Evolutionary conservation across 2,888 invertebrate genomes (phyloP).

Genomic region (Tridacna crocea): DNA sequence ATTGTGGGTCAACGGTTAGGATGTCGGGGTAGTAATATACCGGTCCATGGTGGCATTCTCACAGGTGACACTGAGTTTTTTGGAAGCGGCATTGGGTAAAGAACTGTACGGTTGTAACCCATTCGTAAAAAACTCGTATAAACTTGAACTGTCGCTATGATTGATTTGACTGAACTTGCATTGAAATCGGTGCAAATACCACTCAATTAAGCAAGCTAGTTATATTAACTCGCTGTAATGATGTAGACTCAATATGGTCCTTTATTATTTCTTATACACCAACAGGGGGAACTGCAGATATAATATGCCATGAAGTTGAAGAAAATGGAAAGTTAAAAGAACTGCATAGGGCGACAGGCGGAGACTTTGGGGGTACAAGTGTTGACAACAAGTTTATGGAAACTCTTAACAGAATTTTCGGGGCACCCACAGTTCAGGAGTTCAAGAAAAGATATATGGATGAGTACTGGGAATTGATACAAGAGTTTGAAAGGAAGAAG

Average conservation of each 20-base stretch:
- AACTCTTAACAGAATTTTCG: conserved; percentile 27
- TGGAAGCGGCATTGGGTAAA: too few species aligned
- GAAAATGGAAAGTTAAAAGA: conserved; percentile 44
- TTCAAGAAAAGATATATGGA: conserved; percentile 32
- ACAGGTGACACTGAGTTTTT: too few species aligned
- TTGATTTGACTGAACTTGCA: not conserved
- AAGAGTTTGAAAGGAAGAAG: conserved; percentile 50
- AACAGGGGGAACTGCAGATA: conserved; percentile 58
- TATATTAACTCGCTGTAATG: not conserved
- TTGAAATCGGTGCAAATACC: too few species aligned
- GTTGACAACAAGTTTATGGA: conserved; percentile 43
- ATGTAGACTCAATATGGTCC: not conserved
- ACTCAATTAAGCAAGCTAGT: too few species aligned
- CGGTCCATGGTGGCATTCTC: too few species aligned
- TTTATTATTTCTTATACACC: not conserved
- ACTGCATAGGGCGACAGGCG: conserved; percentile 47
- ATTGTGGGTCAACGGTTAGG: too few species aligned
- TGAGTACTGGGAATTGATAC: conserved; percentile 50
- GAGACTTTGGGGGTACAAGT: conserved; percentile 52
- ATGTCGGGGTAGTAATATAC: too few species aligned
- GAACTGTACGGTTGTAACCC: too few species aligned
- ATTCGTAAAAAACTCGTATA: too few species aligned
- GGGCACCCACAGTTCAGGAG: conserved; percentile 15
- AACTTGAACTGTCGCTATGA: not conserved
- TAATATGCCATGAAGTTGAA: conserved; percentile 47